Conservation (phyloP, 2,797 vertebrate species). For the Vipera ursinii region DNA sequence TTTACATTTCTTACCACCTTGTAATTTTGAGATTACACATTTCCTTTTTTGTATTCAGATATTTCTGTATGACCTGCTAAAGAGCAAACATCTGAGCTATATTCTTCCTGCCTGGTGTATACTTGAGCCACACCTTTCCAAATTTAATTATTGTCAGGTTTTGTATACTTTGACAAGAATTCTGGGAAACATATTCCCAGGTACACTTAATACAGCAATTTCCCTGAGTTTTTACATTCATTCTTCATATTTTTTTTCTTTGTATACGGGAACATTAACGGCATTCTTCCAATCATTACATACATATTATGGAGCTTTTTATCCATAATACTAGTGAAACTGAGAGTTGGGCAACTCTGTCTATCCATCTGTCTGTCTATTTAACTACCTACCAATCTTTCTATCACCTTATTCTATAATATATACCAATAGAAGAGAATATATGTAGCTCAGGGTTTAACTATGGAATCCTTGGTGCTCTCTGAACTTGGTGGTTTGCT, state of each 20-base stretch:
- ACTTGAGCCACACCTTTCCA: background rate
- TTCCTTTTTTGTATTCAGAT: background rate
- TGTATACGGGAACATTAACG: background rate
- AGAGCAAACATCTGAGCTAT: background rate
- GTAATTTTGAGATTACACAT: background rate
- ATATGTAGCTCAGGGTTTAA: background rate
- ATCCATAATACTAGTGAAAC: background rate
- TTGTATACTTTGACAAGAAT: background rate
- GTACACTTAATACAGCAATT: background rate
- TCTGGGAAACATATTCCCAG: background rate
- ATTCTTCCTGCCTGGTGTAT: background rate
- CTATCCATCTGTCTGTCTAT: background rate
- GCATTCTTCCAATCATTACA: background rate
- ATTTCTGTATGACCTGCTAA: background rate
- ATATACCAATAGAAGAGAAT: background rate
- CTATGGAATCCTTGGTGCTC: background rate
- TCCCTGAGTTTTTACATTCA: background rate
- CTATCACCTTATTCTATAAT: background rate
- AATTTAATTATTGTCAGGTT: background rate
- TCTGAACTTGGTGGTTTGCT: background rate
- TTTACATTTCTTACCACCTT: background rate
- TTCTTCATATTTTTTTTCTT: background rate
- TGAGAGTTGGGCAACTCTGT: background rate
- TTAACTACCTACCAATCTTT: background rate
- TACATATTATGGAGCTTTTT: background rate